Base-by-base conservation (phyloP, 2,888 invertebrate species). In the Leptinotarsa juncta region DNA sequence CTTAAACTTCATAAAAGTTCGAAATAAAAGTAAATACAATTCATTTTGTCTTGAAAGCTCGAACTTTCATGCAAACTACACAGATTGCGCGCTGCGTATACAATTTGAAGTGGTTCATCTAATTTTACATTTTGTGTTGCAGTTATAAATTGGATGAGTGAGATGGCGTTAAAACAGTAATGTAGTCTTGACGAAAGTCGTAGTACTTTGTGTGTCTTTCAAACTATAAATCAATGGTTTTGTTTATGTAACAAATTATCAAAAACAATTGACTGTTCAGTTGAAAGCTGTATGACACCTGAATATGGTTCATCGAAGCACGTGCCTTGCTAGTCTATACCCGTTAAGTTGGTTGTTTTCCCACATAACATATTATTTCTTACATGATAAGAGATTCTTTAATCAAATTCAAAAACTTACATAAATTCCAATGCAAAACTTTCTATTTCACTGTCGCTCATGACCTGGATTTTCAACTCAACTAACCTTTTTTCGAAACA, bases 1-100 rank as follows among this genome's bases (percentile, higher is more conserved):
- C 70, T 66, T 66, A 65, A 73, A 70, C 69, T 73, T 23, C 15
- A 23, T 12, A 62, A 65, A 68, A 72, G 53, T 69, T 32, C 16
- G 49, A 68, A 65, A 72, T 67, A 66, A 73, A 57, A 69, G 65
- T 73, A 65, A 69, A 70, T 55, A 65, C 65, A 53, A 73, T 69
- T 70, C 42, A 62, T 62, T 62, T 18, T 16, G n/a, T 42, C 32
- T 42, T 42, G 12, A n/a, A 62, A 32, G 16, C 42, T 32, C 32
- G 42, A 62, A 62, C 32, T 62, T n/a, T 62, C 42, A 26, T 62
- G 42, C 42, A 23, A 57, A 57, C 62, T 62, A 42, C 14, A 62
- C 42, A 42, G 42, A 10, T 42, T 42, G 0, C 62, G 62, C 32
- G 14, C 62, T 42, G 10, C 42, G 62, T 42, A 32, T 62, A 62